A percentile compares a stretch with the other conserved stretches of the same genome.
phyloP scores from a whole-genome alignment of 2,113 vertebrate genomes.

The Limnothrissa miodon region DNA sequence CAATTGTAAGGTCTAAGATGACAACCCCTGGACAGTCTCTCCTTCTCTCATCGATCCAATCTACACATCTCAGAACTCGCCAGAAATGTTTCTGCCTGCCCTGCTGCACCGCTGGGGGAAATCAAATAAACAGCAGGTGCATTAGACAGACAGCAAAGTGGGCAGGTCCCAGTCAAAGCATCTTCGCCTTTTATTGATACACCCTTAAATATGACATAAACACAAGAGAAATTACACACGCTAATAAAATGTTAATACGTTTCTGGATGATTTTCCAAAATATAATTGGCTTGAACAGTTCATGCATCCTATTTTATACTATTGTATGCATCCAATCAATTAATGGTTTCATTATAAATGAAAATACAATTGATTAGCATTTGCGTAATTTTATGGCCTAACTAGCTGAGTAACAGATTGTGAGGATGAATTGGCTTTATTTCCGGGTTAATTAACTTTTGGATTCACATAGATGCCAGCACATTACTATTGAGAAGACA shows the following conservation, averaged over 20 bases:
- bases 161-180: not conserved
- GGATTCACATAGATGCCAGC: not conserved
- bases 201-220: not conserved
- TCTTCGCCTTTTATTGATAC: not conserved
- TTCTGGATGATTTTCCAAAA: not conserved
- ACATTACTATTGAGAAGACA: not conserved
- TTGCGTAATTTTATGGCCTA: not conserved
- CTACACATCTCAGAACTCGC: slow-evolving; percentile 11
- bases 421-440: not conserved
- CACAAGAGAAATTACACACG: not conserved
- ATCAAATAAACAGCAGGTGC: slow-evolving; percentile 32
- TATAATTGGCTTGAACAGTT: not conserved
- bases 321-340: too few species aligned
- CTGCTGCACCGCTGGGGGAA: slow-evolving; percentile 7
- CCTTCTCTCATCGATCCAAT: slow-evolving; percentile 30
- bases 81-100: slow-evolving; percentile 2
- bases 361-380: not conserved
- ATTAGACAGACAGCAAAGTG: slow-evolving; percentile 35
- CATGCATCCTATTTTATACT: not conserved
- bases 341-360: not conserved
- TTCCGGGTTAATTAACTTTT: not conserved
- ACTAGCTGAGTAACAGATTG: not conserved
- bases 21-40: not conserved
- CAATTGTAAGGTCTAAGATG: not conserved
- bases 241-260: not conserved